Base-by-base conservation (phyloP, 2,113 vertebrate species). In the Dicerorhinus sumatrensis region DNA sequence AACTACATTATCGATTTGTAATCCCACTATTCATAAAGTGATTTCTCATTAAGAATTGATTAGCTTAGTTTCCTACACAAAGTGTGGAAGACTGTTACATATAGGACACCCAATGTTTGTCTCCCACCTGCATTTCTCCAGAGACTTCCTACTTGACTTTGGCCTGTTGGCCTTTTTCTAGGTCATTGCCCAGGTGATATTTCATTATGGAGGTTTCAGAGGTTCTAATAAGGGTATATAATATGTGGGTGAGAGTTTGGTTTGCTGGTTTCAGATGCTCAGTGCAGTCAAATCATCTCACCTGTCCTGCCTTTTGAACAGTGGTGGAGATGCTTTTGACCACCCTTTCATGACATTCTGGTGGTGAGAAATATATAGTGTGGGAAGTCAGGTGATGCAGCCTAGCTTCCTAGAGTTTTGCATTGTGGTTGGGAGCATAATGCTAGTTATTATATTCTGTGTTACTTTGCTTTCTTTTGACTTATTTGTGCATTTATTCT, bases 111-210 rank as follows among this genome's bases (percentile, higher is more conserved):
- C 42, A 62, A 36, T 17, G 72, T 87, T 63, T 12, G 3, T 58
- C n/a, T 91, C 23, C 39, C 16, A 69, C 42, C 63, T 56, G 20
- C 4, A 14, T 91, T 67, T 60, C 48, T 84, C 65, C 58, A 54
- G 33, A 87, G 54, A 87, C 95, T 86, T 85, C 27, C 58, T 81
- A 88, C 73, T 72, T 95, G 29, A 46, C 51, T 70, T 42, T 42
- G 48, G 46, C 36, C 42, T 75, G 1, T 14, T 81, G 58, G 17
- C 58, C 10, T 27, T 48, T 89, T 79, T 51, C 29, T 75, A 81
- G 54, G 63, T 42, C 25, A 65, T 6, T n/a, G 14, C 33, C 69
- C 31, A 7, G 33, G 54, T 54, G 79, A 36, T 73, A 17, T 73
- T 77, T 95, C 29, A 6, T 70, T 23, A 8, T 27, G 10, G 60